phyloP scores from a whole-genome alignment of 2,888 invertebrate genomes.

The Spialia ferax region DNA sequence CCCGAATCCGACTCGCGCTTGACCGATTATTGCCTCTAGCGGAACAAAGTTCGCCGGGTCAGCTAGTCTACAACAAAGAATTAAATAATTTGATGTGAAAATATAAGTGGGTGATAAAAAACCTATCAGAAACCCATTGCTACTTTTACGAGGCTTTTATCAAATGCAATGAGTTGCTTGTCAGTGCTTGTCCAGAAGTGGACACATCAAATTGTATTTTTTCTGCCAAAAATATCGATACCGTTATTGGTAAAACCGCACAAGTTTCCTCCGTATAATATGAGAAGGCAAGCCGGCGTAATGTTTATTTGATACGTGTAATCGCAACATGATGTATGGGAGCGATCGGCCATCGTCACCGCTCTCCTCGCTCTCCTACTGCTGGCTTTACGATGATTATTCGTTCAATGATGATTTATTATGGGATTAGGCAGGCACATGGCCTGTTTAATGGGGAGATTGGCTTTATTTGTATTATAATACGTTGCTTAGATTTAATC shows the following conservation, averaged over 20 bases:
- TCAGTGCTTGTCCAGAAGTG: neutral
- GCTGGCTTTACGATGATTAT: constrained; percentile 76
- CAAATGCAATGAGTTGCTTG: too few relatives aligned
- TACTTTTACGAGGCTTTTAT: too few relatives aligned
- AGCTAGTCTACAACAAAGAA: too few relatives aligned
- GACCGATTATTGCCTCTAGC: too few relatives aligned
- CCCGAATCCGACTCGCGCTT: too few relatives aligned
- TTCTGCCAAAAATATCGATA: constrained; percentile 51
- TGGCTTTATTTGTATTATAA: constrained; percentile 80
- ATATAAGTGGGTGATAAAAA: too few relatives aligned
- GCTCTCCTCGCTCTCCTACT: constrained; percentile 54
- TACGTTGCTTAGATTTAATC: constrained; percentile 62
- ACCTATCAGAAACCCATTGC: too few relatives aligned
- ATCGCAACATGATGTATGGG: constrained; percentile 82
- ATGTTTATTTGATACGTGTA: constrained; percentile 85
- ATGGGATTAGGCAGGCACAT: constrained; percentile 78
- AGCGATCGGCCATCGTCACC: constrained; percentile 55
- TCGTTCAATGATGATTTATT: constrained; percentile 85
- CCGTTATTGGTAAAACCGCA: constrained; percentile 64
- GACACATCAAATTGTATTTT: constrained; percentile 34
- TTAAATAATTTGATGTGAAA: too few relatives aligned
- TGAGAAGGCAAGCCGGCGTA: constrained; percentile 71
- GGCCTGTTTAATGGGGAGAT: constrained; percentile 77
- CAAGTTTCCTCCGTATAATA: constrained; percentile 64
- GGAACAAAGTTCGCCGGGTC: too few relatives aligned